Conservation (phyloP, 2,797 vertebrate genomes). For the Iguana delicatissima region DNA sequence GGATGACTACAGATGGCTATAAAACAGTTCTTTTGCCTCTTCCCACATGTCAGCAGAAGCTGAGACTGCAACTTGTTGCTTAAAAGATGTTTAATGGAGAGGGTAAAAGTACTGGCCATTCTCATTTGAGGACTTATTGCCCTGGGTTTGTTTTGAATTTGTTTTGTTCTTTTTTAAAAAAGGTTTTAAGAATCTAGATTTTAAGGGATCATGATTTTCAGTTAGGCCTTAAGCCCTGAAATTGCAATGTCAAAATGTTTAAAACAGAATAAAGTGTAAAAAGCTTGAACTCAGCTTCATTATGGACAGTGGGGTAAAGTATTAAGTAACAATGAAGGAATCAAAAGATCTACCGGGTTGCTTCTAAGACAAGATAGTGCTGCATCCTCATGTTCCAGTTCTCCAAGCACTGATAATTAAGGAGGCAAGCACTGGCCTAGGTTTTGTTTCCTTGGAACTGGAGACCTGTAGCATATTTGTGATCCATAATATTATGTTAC, state of each 20-base stretch:
- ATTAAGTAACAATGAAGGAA: background rate
- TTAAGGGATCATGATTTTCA: constrained; percentile 1
- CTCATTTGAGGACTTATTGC: background rate
- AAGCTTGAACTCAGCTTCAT: background rate
- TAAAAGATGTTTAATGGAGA: background rate
- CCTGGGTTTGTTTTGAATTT: background rate
- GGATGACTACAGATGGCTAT: background rate
- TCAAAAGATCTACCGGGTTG: background rate
- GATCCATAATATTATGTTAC: too few relatives aligned
- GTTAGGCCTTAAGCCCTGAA: background rate
- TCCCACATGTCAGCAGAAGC: background rate
- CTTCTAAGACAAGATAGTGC: too few relatives aligned
- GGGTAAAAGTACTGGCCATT: background rate
- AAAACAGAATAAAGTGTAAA: background rate
- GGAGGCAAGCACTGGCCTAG: background rate
- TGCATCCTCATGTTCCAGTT: background rate
- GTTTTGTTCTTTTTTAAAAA: background rate
- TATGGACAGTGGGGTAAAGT: background rate
- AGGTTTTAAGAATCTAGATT: background rate
- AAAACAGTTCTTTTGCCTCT: background rate
- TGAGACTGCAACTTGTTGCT: background rate
- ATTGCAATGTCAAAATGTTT: background rate
- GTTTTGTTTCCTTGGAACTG: background rate
- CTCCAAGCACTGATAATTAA: background rate
- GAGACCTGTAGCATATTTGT: background rate